Conservation (phyloP, 2,888 invertebrate species). For the Drosophila paramelanica region DNA sequence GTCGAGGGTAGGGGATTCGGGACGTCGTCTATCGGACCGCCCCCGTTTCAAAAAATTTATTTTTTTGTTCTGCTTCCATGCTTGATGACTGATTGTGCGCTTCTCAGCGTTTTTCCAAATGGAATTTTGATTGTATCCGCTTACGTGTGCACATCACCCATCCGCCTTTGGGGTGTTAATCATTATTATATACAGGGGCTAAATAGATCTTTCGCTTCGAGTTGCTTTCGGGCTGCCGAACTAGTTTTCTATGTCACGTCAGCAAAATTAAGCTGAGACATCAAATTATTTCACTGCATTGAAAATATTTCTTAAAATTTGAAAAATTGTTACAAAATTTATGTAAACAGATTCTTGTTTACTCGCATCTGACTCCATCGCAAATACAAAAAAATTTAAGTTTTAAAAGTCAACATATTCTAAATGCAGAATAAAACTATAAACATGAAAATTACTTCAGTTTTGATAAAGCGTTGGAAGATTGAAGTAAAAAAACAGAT, state of each 20-base stretch:
- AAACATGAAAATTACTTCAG: too few relatives aligned
- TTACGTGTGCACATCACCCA: slow-evolving; percentile 71
- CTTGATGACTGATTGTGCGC: slow-evolving; percentile 77
- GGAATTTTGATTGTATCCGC: slow-evolving; percentile 81
- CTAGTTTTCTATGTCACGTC: slow-evolving; percentile 60
- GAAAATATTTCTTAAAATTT: slow-evolving; percentile 49
- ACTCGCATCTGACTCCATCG: too few relatives aligned
- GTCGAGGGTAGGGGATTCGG: neutral
- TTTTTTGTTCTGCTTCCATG: slow-evolving; percentile 1
- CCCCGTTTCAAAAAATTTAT: slow-evolving; percentile 1
- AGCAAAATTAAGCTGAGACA: slow-evolving; percentile 46
- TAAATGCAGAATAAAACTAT: too few relatives aligned
- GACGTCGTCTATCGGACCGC: slow-evolving; percentile 6
- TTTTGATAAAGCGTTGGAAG: too few relatives aligned
- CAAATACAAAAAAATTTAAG: too few relatives aligned
- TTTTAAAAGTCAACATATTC: too few relatives aligned
- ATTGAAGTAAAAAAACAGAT: too few relatives aligned
- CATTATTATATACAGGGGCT: slow-evolving; percentile 27
- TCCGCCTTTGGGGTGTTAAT: slow-evolving; percentile 54
- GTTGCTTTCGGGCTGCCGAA: neutral
- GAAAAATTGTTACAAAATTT: slow-evolving; percentile 46
- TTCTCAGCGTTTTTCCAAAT: slow-evolving; percentile 68
- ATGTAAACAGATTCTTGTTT: slow-evolving; percentile 36
- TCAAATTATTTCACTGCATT: slow-evolving; percentile 34
- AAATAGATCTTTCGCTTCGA: slow-evolving; percentile 1